These are phyloP conservation scores for Sebastiscus albofasciatus DNA, from an alignment of 2,797 vertebrate species.

Conservation along the genomic window DNA sequence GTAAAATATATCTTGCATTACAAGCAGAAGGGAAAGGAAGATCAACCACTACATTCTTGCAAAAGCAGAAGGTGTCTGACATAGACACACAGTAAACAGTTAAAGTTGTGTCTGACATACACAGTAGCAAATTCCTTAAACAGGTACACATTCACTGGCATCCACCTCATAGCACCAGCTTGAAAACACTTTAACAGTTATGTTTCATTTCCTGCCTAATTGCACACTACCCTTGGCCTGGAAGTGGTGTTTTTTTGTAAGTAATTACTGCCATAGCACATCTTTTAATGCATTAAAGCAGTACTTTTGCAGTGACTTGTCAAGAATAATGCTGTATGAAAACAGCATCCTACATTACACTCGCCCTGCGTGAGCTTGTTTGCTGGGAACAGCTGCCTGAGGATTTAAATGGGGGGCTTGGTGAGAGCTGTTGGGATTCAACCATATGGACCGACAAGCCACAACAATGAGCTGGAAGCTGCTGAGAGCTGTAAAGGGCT, in stretches of 20 bases:
- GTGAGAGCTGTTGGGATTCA: constrained; percentile 27
- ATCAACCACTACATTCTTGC: not conserved
- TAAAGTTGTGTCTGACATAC: not conserved
- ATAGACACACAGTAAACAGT: not conserved
- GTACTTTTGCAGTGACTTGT: constrained; percentile 10
- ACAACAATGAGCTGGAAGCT: constrained; percentile 35
- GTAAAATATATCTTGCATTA: not conserved
- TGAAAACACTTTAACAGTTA: constrained; percentile 1
- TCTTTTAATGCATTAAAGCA: constrained; percentile 12
- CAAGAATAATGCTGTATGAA: constrained; percentile 28
- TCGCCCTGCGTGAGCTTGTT: constrained; percentile 3
- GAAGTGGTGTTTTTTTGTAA: not conserved
- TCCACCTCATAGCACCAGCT: not conserved
- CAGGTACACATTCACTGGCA: not conserved
- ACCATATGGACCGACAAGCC: constrained; percentile 38
- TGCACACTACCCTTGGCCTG: not conserved
- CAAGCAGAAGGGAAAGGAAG: not conserved
- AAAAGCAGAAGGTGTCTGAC: not conserved
- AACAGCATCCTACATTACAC: not conserved
- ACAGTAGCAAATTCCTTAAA: not conserved
- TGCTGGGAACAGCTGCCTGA: constrained; percentile 36
- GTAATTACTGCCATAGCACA: not conserved
- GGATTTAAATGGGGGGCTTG: constrained; percentile 16
- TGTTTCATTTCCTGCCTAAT: constrained; percentile 17
- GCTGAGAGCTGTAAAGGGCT: constrained; percentile 11